Percentiles rank a stretch among this genome's conserved stretches.
Evolutionary conservation across 2,797 vertebrate genomes (phyloP).

Genomic region (Siniperca scherzeri): DNA sequence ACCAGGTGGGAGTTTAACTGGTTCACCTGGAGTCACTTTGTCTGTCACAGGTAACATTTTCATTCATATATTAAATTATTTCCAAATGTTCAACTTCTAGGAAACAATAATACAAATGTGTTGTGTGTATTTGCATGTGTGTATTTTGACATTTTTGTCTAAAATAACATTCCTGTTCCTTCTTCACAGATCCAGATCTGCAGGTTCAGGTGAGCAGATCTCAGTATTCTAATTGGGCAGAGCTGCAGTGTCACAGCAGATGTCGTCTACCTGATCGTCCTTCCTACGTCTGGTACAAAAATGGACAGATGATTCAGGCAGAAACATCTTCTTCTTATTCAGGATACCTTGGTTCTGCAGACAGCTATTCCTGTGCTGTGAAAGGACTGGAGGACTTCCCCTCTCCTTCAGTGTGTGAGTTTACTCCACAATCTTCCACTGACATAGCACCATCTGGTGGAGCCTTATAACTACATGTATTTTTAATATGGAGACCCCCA

Average conservation of each 20-base stretch:
- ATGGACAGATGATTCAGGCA: not conserved
- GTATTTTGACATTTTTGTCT: not conserved
- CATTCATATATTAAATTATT: not conserved
- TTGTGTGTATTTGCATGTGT: not conserved
- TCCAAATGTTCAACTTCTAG: not conserved
- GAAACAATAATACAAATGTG: not conserved
- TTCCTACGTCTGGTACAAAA: constrained; percentile 41
- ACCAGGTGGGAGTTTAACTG: rapidly evolving
- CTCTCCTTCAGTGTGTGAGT: constrained; percentile 62
- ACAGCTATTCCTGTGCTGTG: constrained; percentile 47
- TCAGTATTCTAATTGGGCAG: rapidly evolving
- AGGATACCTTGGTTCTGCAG: rapidly evolving
- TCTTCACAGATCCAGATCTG: not conserved
- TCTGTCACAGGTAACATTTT: constrained; percentile 39
- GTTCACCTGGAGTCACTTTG: constrained; percentile 40
- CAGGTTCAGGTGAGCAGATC: not conserved
- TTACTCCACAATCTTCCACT: not conserved
- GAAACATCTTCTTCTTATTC: rapidly evolving
- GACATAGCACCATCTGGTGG: not conserved
- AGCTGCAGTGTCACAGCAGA: constrained; percentile 22
- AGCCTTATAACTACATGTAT: not conserved
- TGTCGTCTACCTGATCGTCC: not conserved
- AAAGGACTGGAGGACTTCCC: not conserved
- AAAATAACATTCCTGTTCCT: no score
- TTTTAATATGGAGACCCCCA: not conserved